These are phyloP conservation scores for Erebia ligea DNA, from an alignment of 2,888 invertebrate species.

Conservation along the genomic window DNA sequence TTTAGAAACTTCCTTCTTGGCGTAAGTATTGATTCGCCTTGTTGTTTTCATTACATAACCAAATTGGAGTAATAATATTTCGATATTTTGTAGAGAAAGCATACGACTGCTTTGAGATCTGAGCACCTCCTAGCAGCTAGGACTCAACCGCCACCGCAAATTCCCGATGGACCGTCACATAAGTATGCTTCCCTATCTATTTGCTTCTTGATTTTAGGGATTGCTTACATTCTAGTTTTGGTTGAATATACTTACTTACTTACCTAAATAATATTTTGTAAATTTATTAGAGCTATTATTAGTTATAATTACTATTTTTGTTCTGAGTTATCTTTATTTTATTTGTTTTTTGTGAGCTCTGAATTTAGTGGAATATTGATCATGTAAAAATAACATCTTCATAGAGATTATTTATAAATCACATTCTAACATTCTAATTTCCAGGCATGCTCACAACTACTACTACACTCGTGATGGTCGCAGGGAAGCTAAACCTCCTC, in stretches of 20 bases:
- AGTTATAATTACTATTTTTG: no score
- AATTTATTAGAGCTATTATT: not conserved
- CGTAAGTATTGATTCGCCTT: constrained; percentile 64
- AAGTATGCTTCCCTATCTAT: constrained; percentile 59
- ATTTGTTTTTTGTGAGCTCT: no score
- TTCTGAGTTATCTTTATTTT: no score
- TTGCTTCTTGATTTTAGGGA: constrained; percentile 11
- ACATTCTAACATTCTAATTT: not conserved
- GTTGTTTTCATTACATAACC: constrained; percentile 42
- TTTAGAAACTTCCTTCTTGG: constrained; percentile 87
- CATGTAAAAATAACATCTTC: not conserved
- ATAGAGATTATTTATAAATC: not conserved
- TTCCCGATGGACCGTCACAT: constrained; percentile 93
- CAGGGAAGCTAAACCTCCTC: constrained; percentile 88
- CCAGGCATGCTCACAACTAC: constrained; percentile 89
- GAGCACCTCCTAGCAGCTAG: constrained; percentile 86
- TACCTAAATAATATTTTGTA: not conserved
- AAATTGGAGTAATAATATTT: constrained; percentile 41
- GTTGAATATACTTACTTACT: no score
- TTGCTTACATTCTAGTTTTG: no score
- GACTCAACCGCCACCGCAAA: constrained; percentile 90
- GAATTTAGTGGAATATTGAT: no score
- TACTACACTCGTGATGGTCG: constrained; percentile 93
- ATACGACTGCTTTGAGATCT: constrained; percentile 86
- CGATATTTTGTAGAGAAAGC: constrained; percentile 78